Conservation (phyloP, 2,113 vertebrate genomes). For the Pseudorhombus dupliciocellatus region DNA sequence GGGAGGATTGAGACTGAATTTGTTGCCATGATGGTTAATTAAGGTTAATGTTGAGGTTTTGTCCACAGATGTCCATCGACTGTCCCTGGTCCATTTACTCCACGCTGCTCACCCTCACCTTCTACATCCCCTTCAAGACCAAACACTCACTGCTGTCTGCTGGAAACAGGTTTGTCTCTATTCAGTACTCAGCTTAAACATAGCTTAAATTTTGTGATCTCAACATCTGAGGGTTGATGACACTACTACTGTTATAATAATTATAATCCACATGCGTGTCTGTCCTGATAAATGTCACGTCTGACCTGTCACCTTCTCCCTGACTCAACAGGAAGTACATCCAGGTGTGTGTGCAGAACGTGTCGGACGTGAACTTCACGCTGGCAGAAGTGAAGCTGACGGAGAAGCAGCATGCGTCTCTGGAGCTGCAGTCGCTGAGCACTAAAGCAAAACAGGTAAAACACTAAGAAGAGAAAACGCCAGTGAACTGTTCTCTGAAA, state of each 20-base stretch:
- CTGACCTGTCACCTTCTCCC: constrained; percentile 13
- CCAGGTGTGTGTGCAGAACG: constrained; percentile 93
- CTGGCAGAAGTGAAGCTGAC: constrained; percentile 85
- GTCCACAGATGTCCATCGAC: constrained; percentile 92
- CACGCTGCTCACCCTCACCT: constrained; percentile 92
- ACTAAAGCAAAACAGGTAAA: constrained; percentile 85
- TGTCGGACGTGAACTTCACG: constrained; percentile 89
- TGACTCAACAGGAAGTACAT: constrained; percentile 89
- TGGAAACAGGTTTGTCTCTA: constrained; percentile 85
- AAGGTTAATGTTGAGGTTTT: neutral
- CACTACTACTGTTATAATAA: neutral
- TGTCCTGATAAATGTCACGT: neutral
- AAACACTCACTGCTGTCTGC: constrained; percentile 91
- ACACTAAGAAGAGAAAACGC: neutral
- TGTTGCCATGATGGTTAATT: neutral
- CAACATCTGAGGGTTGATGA: neutral
- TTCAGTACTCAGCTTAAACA: neutral
- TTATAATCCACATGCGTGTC: neutral
- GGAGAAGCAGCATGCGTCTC: constrained; percentile 71
- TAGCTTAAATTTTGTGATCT: neutral
- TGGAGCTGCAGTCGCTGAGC: constrained; percentile 86
- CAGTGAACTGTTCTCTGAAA: neutral
- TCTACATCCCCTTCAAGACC: constrained; percentile 94
- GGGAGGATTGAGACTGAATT: neutral
- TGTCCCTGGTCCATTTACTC: constrained; percentile 99